phyloP scores from a whole-genome alignment of 2,888 invertebrate genomes.

The Panopea generosa region DNA sequence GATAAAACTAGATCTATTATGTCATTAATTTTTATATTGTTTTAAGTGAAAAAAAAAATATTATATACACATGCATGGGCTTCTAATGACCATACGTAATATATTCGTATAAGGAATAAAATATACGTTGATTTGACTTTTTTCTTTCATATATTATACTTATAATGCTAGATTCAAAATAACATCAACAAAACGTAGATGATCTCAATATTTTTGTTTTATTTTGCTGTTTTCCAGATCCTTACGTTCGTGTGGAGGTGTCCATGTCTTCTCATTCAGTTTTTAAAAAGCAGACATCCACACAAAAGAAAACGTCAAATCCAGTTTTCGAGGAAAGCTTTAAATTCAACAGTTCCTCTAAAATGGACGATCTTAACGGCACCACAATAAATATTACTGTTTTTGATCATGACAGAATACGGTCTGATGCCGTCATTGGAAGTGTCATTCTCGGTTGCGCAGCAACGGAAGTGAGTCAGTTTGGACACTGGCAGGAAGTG shows the following conservation, averaged over 20 bases:
- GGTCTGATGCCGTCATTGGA: constrained; percentile 85
- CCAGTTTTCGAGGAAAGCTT: constrained; percentile 77
- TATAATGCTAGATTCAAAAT: too few species aligned
- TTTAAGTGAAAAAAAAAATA: too few species aligned
- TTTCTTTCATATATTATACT: too few species aligned
- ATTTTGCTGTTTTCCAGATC: constrained; percentile 80
- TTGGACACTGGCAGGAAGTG: constrained; percentile 84
- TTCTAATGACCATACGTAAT: too few species aligned
- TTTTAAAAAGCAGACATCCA: constrained; percentile 79
- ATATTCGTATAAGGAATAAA: too few species aligned
- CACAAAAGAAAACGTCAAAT: constrained; percentile 72
- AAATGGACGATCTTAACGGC: constrained; percentile 80
- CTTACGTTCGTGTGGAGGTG: constrained; percentile 85
- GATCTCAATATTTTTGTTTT: too few species aligned
- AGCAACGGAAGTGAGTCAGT: constrained; percentile 83
- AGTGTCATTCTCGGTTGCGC: constrained; percentile 79
- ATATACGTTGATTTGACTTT: too few species aligned
- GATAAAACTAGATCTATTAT: too few species aligned
- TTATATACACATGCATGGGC: too few species aligned
- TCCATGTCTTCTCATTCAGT: constrained; percentile 78
- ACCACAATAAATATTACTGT: constrained; percentile 84
- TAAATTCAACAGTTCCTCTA: constrained; percentile 78
- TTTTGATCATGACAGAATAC: constrained; percentile 80
- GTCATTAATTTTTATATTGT: too few species aligned
- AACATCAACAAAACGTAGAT: too few species aligned